Evolutionary conservation across 1,140 invertebrate genomes (phyloP).

Genomic region (Nephila pilipes): DNA sequence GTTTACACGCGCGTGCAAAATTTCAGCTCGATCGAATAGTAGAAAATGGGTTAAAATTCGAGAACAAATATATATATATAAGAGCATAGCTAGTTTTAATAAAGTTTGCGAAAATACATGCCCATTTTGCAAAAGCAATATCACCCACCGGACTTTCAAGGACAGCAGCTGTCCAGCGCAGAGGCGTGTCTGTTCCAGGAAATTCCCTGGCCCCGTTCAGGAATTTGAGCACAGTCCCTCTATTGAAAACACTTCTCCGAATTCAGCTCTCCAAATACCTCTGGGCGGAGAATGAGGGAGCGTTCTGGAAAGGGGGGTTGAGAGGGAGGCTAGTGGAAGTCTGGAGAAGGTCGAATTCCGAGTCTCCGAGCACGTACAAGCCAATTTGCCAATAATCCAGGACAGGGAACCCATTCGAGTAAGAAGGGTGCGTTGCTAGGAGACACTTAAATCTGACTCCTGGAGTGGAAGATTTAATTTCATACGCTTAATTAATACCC

Average conservation of each 20-base stretch:
- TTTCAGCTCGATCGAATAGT: too few relatives aligned
- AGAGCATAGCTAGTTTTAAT: too few relatives aligned
- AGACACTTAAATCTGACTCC: slow-evolving; percentile 25
- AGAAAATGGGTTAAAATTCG: too few relatives aligned
- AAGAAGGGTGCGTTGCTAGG: background rate
- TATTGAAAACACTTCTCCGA: background rate
- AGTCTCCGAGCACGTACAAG: slow-evolving; percentile 44
- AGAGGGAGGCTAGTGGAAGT: background rate
- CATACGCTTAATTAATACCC: background rate
- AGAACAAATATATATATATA: too few relatives aligned
- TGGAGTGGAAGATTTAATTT: slow-evolving; percentile 3
- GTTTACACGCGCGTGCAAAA: too few relatives aligned
- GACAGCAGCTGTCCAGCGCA: background rate
- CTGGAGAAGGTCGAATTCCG: background rate
- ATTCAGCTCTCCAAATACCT: background rate
- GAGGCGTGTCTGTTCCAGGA: background rate
- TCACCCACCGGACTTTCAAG: background rate
- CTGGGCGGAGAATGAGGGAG: background rate
- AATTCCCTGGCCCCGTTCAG: background rate
- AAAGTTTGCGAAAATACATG: too few relatives aligned
- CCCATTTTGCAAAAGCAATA: too few relatives aligned
- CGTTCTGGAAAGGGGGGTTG: background rate
- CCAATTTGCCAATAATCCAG: slow-evolving; percentile 55
- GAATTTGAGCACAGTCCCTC: slow-evolving; percentile 7
- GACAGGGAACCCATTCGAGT: slow-evolving; percentile 22